Conservation (phyloP, 1,140 invertebrate species). For the Cydia splendana region DNA sequence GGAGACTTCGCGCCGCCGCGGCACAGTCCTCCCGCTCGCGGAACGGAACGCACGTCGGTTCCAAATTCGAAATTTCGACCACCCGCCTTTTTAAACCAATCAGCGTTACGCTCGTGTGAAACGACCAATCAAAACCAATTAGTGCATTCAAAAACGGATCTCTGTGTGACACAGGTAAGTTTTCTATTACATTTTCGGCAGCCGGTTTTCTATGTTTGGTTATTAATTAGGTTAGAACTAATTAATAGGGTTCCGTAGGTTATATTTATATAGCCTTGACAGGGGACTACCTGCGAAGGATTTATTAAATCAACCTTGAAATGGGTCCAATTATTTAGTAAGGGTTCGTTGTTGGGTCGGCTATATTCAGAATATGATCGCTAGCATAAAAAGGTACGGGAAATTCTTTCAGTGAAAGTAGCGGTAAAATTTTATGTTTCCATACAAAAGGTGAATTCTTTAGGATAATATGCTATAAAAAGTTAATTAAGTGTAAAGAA, state of each 20-base stretch:
- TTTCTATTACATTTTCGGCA: not conserved
- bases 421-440: not conserved
- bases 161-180: conserved; percentile 2
- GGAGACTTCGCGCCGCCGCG: not conserved
- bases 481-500: not conserved
- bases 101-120: not conserved
- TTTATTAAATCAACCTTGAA: conserved; percentile 12
- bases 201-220: not conserved
- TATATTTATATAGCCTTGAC: conserved; percentile 17
- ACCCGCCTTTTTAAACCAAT: conserved; percentile 20
- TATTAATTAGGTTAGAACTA: conserved; percentile 10
- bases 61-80: conserved; percentile 17
- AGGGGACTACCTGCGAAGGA: not conserved
- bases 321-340: not conserved
- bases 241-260: not conserved
- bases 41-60: conserved; percentile 4
- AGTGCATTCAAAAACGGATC: conserved; percentile 1
- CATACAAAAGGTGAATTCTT: not conserved
- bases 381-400: not conserved
- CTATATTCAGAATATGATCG: conserved; percentile 3
- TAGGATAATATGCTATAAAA: not conserved
- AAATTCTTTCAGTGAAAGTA: not conserved
- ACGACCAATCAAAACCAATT: conserved; percentile 3
- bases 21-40: not conserved
- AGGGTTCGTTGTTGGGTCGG: not conserved